Percentiles rank a stretch among this genome's conserved stretches.
These are phyloP conservation scores for Archips crataeganus DNA, from an alignment of 2,888 invertebrate genomes.

Conservation along the genomic window DNA sequence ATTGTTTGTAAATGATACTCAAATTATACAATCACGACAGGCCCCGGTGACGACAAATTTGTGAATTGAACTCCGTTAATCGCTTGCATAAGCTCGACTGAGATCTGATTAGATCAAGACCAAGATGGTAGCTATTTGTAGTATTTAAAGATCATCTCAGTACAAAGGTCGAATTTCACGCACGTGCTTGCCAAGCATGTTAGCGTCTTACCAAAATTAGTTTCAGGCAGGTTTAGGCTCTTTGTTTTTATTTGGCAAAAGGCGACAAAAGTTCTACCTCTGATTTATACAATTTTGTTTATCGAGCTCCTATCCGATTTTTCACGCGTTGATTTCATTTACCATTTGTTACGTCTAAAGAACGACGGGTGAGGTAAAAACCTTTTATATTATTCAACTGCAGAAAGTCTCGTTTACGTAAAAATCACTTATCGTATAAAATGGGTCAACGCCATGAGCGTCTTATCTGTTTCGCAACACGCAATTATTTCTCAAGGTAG, in stretches of 20 bases:
- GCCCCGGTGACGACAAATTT: background rate
- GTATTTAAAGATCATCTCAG: slow-evolving; percentile 8
- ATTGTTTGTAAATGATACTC: slow-evolving; percentile 24
- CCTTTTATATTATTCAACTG: slow-evolving; percentile 3
- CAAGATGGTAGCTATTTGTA: background rate
- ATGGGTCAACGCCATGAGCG: slow-evolving; percentile 16
- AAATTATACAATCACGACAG: slow-evolving; percentile 34
- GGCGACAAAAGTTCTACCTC: no score
- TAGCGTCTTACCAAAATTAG: background rate
- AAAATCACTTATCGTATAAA: slow-evolving; percentile 17
- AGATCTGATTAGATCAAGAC: slow-evolving; percentile 29
- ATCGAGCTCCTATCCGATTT: no score
- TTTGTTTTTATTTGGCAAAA: background rate
- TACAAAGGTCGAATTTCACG: slow-evolving; percentile 14
- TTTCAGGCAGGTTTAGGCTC: background rate
- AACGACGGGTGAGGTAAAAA: background rate
- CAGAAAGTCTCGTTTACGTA: background rate
- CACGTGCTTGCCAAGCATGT: background rate
- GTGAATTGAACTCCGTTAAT: slow-evolving; percentile 32
- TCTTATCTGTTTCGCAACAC: slow-evolving; percentile 8
- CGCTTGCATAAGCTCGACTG: slow-evolving; percentile 24
- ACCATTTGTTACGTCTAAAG: no score
- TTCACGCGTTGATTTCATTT: no score
- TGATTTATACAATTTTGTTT: no score
- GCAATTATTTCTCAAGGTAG: slow-evolving; percentile 14